Conservation (phyloP, 2,797 vertebrate species). For the Channallabes apus region DNA sequence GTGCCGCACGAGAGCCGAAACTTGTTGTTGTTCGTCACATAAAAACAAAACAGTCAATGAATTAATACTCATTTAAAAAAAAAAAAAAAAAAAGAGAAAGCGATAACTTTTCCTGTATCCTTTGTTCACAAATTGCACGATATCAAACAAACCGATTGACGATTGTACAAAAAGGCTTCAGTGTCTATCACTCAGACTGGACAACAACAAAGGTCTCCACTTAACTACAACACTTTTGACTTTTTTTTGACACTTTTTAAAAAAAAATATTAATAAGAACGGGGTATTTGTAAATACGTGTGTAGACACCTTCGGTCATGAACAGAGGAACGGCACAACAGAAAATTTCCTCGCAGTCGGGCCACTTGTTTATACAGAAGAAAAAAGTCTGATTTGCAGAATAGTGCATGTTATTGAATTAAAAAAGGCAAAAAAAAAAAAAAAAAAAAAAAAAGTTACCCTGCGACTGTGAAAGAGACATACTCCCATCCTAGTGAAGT, state of each 20-base stretch:
- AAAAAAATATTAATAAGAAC: neutral
- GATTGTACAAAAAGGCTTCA: slow-evolving; percentile 47
- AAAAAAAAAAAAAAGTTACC: slow-evolving; percentile 29
- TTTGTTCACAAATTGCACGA: slow-evolving; percentile 53
- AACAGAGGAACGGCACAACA: neutral
- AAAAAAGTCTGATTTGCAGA: slow-evolving; percentile 42
- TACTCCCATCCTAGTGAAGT: slow-evolving; percentile 27
- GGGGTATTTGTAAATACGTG: neutral
- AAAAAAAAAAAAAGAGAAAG: too few relatives aligned
- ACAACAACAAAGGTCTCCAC: slow-evolving; percentile 47
- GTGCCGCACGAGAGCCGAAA: neutral
- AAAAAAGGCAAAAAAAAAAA: neutral
- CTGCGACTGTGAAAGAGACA: slow-evolving; percentile 1
- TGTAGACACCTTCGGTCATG: neutral
- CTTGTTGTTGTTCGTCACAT: neutral
- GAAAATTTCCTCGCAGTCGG: neutral
- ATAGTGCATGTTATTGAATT: slow-evolving; percentile 43
- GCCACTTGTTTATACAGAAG: neutral
- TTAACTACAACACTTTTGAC: slow-evolving; percentile 47
- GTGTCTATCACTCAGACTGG: slow-evolving; percentile 42
- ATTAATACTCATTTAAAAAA: slow-evolving; percentile 52
- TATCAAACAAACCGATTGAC: slow-evolving; percentile 48
- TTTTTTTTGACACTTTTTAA: neutral
- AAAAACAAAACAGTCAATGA: slow-evolving; percentile 25
- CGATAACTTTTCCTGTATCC: slow-evolving; percentile 19